Base-by-base conservation (phyloP, 2,797 vertebrate species). In the Clarias pachynema region DNA sequence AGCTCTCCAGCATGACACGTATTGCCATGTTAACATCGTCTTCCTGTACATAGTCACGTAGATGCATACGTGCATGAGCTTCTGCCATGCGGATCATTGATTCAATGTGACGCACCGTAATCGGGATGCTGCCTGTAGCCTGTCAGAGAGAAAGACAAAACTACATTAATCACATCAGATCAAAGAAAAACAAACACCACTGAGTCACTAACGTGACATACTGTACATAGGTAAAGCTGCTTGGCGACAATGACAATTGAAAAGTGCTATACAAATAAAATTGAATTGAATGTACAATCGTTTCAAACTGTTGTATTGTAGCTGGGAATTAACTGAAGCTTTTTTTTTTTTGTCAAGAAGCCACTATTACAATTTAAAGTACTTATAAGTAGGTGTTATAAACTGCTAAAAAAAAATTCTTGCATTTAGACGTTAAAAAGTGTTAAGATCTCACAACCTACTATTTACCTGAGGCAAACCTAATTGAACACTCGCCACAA, bases 11-110 rank as follows among this genome's bases (percentile, higher is more conserved):
- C 98, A 99, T 99, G 73, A 99, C 98, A 0, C 98, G 93, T 93
- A 99, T 99, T 89, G 98, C 98, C 98, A 99, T 99, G 95, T 99
- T 99, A 72, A 99, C 98, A 0, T 99, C 98, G 0, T 99, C 98
- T 90, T 99, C 98, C 78, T 96, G 93, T 59, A 99, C 98, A 0
- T 99, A 99, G 90, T 99, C 97, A 7, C 98, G 93, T 89, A 99
- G 94, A 91, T 99, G 98, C 90, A 99, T 97, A 60, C 98, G 97
- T 0, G 98, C 98, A 0, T 99, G 98, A 2, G 98, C 96, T 93
- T 99, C 98, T 0, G 98, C 98, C 98, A 99, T 97, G 29, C 98
- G 97, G 94, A 99, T 99, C 97, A 99, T 97, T 29, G 98, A 99
- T 92, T 99, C 98, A 0, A 99, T 99, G 92, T 99, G 98, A 12